These are phyloP conservation scores for Brachionichthys hirsutus DNA, from an alignment of 2,113 vertebrate species.

Conservation along the genomic window DNA sequence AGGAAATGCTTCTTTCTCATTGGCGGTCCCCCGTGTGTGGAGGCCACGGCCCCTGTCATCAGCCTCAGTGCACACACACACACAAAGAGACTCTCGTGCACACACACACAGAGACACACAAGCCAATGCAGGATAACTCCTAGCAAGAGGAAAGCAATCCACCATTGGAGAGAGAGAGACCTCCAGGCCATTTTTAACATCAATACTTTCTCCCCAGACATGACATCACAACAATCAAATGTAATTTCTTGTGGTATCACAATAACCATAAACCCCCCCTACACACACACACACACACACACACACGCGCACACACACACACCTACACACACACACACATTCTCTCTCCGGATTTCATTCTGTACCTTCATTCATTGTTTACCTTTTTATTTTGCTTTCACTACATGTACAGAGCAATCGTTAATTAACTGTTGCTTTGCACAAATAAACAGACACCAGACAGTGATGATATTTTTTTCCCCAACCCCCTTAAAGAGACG, in stretches of 20 bases:
- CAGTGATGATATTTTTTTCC: conserved; percentile 26
- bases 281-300: no score
- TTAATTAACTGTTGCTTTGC: conserved; percentile 60
- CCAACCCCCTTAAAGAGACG: conserved; percentile 64
- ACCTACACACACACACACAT: background rate
- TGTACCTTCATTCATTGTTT: conserved; percentile 10
- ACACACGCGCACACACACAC: no score
- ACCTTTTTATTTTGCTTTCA: conserved; percentile 15
- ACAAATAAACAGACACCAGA: conserved; percentile 61
- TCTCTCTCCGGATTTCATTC: background rate
- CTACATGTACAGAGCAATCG: conserved; percentile 22
- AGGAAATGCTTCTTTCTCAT: conserved; percentile 84
- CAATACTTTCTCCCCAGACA: conserved; percentile 64
- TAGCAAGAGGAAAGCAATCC: conserved; percentile 77
- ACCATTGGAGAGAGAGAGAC: conserved; percentile 74
- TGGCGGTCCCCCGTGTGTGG: conserved; percentile 77
- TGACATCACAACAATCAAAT: conserved; percentile 79
- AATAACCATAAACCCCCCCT: conserved; percentile 11
- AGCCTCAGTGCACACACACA: conserved; percentile 63
- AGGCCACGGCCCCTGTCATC: conserved; percentile 80
- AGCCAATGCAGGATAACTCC: conserved; percentile 52
- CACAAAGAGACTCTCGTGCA: conserved; percentile 15
- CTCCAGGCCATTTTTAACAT: conserved; percentile 74
- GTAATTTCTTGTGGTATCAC: conserved; percentile 68
- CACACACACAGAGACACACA: conserved; percentile 11